These are phyloP conservation scores for Seira sanloemensis DNA, from an alignment of 2,888 invertebrate species.

Conservation along the genomic window DNA sequence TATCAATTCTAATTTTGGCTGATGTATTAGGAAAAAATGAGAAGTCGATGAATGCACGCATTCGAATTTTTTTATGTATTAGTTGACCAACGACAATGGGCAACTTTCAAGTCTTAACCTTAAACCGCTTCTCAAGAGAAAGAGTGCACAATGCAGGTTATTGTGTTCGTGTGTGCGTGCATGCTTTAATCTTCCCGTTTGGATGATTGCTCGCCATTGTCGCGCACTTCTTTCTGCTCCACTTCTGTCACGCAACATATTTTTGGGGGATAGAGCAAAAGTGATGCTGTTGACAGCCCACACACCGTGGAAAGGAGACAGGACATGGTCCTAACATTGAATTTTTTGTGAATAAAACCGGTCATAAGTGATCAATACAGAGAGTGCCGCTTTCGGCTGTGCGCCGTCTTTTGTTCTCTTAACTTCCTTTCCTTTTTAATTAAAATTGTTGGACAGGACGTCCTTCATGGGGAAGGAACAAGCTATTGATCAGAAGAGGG, in stretches of 20 bases:
- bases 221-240: constrained; percentile 41
- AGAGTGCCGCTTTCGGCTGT: background rate
- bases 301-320: constrained; percentile 1
- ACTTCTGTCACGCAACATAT: constrained; percentile 62
- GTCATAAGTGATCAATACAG: background rate
- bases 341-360: background rate
- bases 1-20: constrained; percentile 32
- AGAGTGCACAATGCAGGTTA: background rate
- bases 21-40: background rate
- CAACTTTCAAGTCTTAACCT: constrained; percentile 50
- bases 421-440: constrained; percentile 60
- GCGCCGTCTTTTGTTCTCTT: constrained; percentile 1
- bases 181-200: constrained; percentile 1
- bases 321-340: constrained; percentile 4
- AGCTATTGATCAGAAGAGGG: too few species aligned
- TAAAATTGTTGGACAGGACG: constrained; percentile 1
- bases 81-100: constrained; percentile 9
- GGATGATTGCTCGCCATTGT: constrained; percentile 24
- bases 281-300: constrained; percentile 13
- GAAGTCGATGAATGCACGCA: background rate
- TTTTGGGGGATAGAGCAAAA: background rate
- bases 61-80: constrained; percentile 7
- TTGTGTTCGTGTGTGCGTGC: constrained; percentile 13
- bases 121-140: constrained; percentile 43
- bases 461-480: too few species aligned